Evolutionary conservation across 2,797 vertebrate species (phyloP).

Genomic region (Chiloscyllium punctatum): DNA sequence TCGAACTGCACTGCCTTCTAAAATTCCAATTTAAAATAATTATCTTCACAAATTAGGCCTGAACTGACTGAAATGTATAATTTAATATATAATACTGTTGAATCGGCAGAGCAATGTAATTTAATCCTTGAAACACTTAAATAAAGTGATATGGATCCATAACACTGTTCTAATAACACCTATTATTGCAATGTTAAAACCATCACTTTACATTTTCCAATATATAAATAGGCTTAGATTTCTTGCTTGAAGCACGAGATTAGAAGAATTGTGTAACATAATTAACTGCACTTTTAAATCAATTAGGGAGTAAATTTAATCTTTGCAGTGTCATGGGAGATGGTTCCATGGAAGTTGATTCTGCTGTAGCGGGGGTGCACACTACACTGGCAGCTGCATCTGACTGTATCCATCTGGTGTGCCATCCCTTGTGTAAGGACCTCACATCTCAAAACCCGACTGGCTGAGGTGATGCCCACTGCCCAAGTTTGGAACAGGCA

Average conservation of each 20-base stretch:
- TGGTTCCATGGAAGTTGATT: too few relatives aligned
- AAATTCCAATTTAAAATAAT: background rate
- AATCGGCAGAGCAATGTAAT: conserved; percentile 15
- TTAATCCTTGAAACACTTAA: conserved; percentile 29
- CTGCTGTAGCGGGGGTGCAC: too few relatives aligned
- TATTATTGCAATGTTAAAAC: conserved; percentile 7
- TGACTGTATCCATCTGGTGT: too few relatives aligned
- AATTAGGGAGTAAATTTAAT: background rate
- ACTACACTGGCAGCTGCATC: too few relatives aligned
- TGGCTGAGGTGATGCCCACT: too few relatives aligned
- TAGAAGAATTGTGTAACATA: background rate
- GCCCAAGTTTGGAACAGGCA: too few relatives aligned
- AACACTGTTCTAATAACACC: background rate
- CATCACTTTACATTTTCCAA: background rate
- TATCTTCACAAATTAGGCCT: background rate
- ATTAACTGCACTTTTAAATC: background rate
- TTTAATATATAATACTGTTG: background rate
- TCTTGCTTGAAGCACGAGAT: background rate
- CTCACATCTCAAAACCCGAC: too few relatives aligned
- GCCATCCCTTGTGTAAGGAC: too few relatives aligned
- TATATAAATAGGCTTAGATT: background rate
- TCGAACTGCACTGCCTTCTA: background rate
- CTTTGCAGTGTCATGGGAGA: background rate
- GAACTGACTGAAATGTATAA: conserved; percentile 1
- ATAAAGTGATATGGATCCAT: conserved; percentile 8